Conservation (phyloP, 2,888 invertebrate genomes). For the Teleiodes luculella region DNA sequence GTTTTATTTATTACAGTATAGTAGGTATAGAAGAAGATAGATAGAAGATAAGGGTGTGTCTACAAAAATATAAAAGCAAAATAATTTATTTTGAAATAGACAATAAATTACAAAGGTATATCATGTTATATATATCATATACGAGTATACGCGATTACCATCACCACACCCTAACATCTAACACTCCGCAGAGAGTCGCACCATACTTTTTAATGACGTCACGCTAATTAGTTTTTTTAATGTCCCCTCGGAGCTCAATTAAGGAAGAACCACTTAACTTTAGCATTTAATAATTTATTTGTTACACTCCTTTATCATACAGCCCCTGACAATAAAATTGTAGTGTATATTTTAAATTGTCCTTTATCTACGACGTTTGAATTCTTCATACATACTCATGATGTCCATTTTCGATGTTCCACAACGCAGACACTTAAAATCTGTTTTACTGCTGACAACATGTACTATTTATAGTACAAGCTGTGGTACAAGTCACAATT, state of each 20-base stretch:
- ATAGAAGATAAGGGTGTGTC: too few species aligned
- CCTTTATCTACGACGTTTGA: not conserved
- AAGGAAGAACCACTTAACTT: constrained; percentile 41
- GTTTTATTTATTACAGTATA: too few species aligned
- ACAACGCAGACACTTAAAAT: too few species aligned
- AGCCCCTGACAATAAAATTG: not conserved
- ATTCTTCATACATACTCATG: not conserved
- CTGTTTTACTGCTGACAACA: too few species aligned
- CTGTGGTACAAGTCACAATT: too few species aligned
- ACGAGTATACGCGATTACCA: not conserved
- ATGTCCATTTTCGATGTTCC: too few species aligned
- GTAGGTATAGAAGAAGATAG: too few species aligned
- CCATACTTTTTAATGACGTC: constrained; percentile 49
- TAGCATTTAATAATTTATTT: constrained; percentile 39
- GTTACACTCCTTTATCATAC: constrained; percentile 32
- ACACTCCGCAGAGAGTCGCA: constrained; percentile 9
- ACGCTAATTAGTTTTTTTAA: constrained; percentile 55
- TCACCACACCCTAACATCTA: not conserved
- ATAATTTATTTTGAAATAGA: too few species aligned
- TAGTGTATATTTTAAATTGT: not conserved
- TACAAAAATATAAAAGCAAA: too few species aligned
- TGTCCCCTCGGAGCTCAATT: constrained; percentile 48
- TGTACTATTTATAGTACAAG: too few species aligned
- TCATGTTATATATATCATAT: not conserved
- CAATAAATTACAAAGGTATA: too few species aligned